Evolutionary conservation across 2,113 vertebrate genomes (phyloP).

Genomic region (Mystacornis crossleyi): DNA sequence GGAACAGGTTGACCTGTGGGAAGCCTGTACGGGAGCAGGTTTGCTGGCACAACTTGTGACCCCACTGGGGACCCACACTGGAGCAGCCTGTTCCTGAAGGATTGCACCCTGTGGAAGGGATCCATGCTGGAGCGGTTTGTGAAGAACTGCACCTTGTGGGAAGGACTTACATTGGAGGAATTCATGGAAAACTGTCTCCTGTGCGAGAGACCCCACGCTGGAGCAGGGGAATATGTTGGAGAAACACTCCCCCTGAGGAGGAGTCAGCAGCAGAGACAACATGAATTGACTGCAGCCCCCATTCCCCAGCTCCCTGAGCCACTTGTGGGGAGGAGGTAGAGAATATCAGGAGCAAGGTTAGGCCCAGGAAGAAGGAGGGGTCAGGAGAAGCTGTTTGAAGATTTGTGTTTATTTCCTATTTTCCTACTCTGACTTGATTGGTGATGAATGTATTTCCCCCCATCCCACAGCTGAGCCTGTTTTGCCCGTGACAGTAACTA

Average conservation of each 20-base stretch:
- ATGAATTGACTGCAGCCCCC: not conserved
- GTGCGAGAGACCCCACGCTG: not conserved
- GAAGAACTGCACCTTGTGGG: not conserved
- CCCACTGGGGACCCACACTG: fast-evolving
- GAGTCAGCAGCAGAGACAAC: not conserved
- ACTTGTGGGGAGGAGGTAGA: fast-evolving
- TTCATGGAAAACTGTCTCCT: not conserved
- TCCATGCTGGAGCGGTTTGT: not conserved
- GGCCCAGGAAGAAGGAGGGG: not conserved
- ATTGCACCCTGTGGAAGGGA: not conserved
- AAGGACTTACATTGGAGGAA: not conserved
- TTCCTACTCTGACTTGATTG: not conserved
- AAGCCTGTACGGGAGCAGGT: not conserved
- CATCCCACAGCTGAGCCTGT: not conserved
- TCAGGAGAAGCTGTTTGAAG: not conserved
- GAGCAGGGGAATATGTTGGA: not conserved
- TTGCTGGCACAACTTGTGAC: not conserved
- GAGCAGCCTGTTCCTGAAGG: not conserved
- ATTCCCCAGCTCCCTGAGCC: not conserved
- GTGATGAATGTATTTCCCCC: not conserved
- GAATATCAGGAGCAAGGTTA: not conserved
- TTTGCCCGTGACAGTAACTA: not conserved
- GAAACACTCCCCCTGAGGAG: not conserved
- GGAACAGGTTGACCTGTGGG: not conserved
- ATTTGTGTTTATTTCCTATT: not conserved